Evolutionary conservation across 2,797 vertebrate species (phyloP), one percentile per base, ranked within the genome.

Genomic region (Heliangelus exortis): DNA sequence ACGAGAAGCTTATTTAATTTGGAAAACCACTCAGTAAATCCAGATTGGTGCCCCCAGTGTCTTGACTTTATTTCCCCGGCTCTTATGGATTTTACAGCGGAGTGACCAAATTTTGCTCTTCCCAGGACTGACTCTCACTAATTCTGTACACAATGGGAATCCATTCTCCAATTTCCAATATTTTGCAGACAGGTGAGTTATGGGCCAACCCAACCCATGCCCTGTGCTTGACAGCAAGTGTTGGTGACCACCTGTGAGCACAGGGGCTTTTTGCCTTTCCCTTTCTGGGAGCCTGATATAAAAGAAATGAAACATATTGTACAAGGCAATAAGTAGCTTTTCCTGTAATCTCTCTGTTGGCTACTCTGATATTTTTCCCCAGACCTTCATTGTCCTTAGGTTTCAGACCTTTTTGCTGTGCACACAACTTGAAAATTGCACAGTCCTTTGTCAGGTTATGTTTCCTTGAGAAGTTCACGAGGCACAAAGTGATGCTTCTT

Each of bases 111-210:
- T 71, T 55, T 26, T 66, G 8, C 36, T 69, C 26, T 87, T 89
- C 54, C 19, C 22, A 19, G 18, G 36, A 72, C 54, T 48, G 36
- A 72, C 54, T 48, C n/a, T 77, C 7, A 33, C 74, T 66, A 89
- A 39, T 91, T 92, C 89, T 75, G 41, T 41, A 11, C 28, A 9
- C 25, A 84, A 3, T 8, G 10, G 61, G 9, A 4, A 9, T 77
- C 25, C 6, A 2, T 53, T 85, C 8, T 55, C 15, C 22, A n/a
- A 0, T 36, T 68, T 11, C 7, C 3, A 26, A 18, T 0, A 2
- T 36, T 83, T 89, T 91, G 31, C 25, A 63, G 50, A 20, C 4
- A 20, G 4, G n/a, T 65, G 25, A 58, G 5, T n/a, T 53, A 11
- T 2, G 8, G 39, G 28, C 20, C 41, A 77, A n/a, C 21, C 20